phyloP scores from a whole-genome alignment of 2,113 vertebrate species.

The Ptyas mucosa region DNA sequence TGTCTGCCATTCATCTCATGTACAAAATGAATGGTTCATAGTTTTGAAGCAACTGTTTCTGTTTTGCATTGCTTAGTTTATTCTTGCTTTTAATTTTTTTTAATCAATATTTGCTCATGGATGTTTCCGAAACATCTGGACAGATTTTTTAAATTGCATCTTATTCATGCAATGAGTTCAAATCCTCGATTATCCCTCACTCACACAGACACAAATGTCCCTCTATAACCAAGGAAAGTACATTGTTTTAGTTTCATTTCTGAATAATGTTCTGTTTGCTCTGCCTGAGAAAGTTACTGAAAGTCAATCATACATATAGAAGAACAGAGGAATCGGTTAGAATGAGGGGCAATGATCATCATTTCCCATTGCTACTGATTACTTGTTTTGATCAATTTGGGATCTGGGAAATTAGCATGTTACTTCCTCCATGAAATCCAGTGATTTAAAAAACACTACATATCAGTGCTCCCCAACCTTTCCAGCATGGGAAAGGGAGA shows the following conservation, averaged over 20 bases:
- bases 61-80: not conserved
- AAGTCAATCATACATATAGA: not conserved
- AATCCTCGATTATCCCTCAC: not conserved
- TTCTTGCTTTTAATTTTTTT: not conserved
- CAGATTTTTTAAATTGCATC: not conserved
- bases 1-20: not conserved
- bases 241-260: not conserved
- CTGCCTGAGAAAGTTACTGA: not conserved
- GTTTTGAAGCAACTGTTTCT: not conserved
- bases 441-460: not conserved
- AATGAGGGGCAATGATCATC: not conserved
- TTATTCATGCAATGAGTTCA: not conserved
- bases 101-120: not conserved
- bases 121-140: not conserved
- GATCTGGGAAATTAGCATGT: not conserved
- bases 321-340: not conserved
- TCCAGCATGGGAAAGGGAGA: too few species aligned
- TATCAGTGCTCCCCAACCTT: not conserved
- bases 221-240: not conserved
- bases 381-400: not conserved
- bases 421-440: not conserved
- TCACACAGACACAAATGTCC: not conserved
- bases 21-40: not conserved
- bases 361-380: not conserved
- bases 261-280: not conserved